Base-by-base conservation (phyloP, 2,888 invertebrate species). In the Junonia oenone region DNA sequence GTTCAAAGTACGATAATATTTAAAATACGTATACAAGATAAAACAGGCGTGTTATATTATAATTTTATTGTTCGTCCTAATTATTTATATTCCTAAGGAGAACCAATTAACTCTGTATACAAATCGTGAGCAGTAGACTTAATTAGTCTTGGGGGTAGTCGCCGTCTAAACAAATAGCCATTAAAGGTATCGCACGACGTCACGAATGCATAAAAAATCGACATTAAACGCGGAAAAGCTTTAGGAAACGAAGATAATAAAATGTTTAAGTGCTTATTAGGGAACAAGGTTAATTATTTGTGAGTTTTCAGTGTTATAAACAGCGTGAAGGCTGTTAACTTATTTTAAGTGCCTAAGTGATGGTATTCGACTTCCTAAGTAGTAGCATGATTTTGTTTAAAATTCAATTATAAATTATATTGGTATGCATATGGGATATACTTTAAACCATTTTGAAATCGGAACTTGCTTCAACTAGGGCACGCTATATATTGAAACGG, bases 251-350 rank as follows among this genome's bases (percentile, higher is more conserved):
- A 40, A 14, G 15, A 38, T 8, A 17, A 40, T 17, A 8, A 40
- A 35, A 22, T 22, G 2, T 22, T 3, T 3, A 22, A 22, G 22
- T 22, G 22, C 5, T 22, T 22, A 26, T 72, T 75, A 71, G 37
- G 46, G 46, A 33, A 27, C 11, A 33, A 11, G 31, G 31, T 33
- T n/a, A 31, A 37, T 56, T 54, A 52, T 50, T 43, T 54, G 50
- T 54, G 22, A 22, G 22, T 22, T 22, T 22, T 22, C 22, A 2
- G 22, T 22, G 5, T 22, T 22, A 22, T 5, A 5, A 22, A 22
- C 22, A 22, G 22, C 22, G 22, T 5, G 2, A 22, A n/a, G n/a
- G n/a, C n/a, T 22, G 22, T 22, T 22, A 3, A 22, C 5, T 22
- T 22, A 22, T 22, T 3, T 22, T 22, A 22, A 22, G 22, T 22